Evolutionary conservation across 1,140 invertebrate genomes (phyloP), one percentile per base, ranked within the genome.

Genomic region (Eubasilissa regina): DNA sequence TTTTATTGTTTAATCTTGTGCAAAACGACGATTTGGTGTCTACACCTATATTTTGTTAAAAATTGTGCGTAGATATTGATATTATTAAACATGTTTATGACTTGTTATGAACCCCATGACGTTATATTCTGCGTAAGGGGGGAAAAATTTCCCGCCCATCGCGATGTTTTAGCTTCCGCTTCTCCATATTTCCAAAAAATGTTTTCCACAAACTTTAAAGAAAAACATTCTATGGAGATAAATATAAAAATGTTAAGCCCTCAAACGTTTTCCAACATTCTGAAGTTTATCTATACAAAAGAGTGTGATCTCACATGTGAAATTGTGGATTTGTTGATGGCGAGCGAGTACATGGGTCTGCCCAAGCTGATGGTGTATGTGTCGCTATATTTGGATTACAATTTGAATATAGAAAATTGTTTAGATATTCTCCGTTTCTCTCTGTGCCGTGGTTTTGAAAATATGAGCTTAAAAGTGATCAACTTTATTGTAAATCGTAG

Each of bases 111-210:
- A 44, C 25, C 12, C 15, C 44, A 44, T 44, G 62, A 64, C 15
- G 43, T 44, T 12, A 64, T 43, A 35, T 35, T 64, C 15, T 15
- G 25, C 35, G 10, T 64, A 0, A 25, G 35, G 25, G 62, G 62
- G 0, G 12, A 44, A n/a, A 35, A 64, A 15, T 64, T 44, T 64
- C 12, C 15, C 21, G 62, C 62, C 15, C 62, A 64, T 35, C 21
- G 35, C n/a, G 12, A 6, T 44, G 62, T 64, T n/a, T 43, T 64
- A 12, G 12, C 62, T 4, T 4, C 21, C 12, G n/a, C n/a, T 44
- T 64, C 62, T 1, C 12, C 35, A 8, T 70, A 48, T 70, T 70
- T 70, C 45, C 43, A 70, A 48, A 48, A 44, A n/a, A 70, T 70
- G 66, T 48, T 70, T 15, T 25, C 6, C 15, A 48, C 66, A 15